These are phyloP conservation scores for Stomorhina lunata DNA, from an alignment of 2,888 invertebrate genomes.

Conservation along the genomic window DNA sequence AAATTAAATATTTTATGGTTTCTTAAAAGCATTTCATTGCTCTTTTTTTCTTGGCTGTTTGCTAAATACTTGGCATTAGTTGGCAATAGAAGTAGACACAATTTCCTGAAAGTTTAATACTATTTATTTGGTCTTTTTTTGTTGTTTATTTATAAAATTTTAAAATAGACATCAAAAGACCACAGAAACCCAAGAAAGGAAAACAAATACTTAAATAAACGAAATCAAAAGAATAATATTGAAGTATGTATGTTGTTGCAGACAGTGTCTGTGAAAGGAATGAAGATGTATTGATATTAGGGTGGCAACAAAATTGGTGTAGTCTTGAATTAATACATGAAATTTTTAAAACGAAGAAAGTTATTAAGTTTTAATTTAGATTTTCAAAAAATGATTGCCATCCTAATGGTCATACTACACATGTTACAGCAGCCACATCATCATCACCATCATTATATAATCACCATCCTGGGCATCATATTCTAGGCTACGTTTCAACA, in stretches of 20 bases:
- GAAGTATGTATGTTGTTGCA: constrained; percentile 16
- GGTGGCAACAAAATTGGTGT: no score
- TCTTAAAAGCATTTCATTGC: constrained; percentile 41
- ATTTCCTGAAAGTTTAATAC: constrained; percentile 36
- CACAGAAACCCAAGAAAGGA: constrained; percentile 23
- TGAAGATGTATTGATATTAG: neutral
- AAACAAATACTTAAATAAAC: constrained; percentile 23
- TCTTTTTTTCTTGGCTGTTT: neutral
- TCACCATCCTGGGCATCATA: neutral
- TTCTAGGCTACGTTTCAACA: constrained; percentile 9
- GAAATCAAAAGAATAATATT: constrained; percentile 44
- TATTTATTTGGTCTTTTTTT: neutral
- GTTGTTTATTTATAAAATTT: constrained; percentile 23
- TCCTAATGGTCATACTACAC: neutral
- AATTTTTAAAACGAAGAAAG: no score
- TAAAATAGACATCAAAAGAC: constrained; percentile 26
- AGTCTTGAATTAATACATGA: no score
- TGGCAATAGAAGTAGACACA: constrained; percentile 19
- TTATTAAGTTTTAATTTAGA: no score
- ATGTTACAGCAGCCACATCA: neutral
- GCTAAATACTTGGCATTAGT: neutral
- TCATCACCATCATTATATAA: constrained; percentile 9
- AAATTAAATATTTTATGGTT: constrained; percentile 53
- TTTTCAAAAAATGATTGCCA: neutral
- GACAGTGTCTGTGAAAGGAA: no score